Evolutionary conservation across 2,888 invertebrate species (phyloP).

Genomic region (Agonopterix arenella): DNA sequence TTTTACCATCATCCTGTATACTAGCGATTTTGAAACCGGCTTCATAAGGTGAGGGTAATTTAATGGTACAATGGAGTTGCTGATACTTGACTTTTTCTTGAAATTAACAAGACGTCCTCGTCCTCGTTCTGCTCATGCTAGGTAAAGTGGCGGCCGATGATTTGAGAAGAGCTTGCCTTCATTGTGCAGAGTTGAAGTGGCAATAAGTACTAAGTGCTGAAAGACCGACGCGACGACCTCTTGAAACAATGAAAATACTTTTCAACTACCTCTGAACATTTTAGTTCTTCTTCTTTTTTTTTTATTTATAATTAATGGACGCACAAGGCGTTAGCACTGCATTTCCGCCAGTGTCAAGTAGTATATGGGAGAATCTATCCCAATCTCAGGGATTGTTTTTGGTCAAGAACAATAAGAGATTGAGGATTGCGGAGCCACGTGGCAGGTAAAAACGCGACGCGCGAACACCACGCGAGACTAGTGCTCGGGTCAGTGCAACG

Average conservation of each 20-base stretch:
- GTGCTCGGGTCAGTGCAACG: too few species aligned
- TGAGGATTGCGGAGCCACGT: too few species aligned
- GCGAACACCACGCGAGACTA: too few species aligned
- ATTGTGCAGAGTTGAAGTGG: slow-evolving; percentile 16
- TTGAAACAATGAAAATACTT: neutral
- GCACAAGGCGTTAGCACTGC: too few species aligned
- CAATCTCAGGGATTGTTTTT: too few species aligned
- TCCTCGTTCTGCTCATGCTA: slow-evolving; percentile 15
- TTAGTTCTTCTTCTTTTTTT: too few species aligned
- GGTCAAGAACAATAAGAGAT: too few species aligned
- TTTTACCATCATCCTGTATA: neutral
- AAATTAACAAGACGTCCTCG: neutral
- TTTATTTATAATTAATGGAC: too few species aligned
- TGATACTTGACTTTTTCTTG: neutral
- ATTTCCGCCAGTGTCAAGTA: too few species aligned
- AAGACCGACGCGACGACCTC: neutral
- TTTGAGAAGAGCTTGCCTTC: slow-evolving; percentile 8
- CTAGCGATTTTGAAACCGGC: neutral
- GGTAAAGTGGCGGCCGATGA: slow-evolving; percentile 21
- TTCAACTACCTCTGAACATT: too few species aligned
- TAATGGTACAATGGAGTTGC: neutral
- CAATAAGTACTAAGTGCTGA: neutral
- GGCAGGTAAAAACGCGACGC: too few species aligned
- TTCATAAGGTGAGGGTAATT: neutral
- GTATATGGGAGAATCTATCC: too few species aligned